These are phyloP conservation scores for Ochlodes sylvanus DNA, from an alignment of 2,888 invertebrate genomes.

Conservation along the genomic window DNA sequence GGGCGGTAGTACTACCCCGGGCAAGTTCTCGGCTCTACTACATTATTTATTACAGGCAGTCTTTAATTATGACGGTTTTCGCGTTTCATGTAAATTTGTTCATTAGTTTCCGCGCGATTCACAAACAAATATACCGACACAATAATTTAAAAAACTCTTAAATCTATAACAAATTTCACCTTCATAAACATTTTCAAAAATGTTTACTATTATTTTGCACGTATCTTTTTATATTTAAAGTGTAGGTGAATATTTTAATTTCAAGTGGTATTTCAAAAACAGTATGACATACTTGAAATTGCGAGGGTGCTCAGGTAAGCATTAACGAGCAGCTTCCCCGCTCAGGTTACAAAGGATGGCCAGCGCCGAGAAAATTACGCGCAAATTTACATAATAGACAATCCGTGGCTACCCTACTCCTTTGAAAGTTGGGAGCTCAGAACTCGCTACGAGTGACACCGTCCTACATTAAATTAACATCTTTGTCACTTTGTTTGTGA, in stretches of 20 bases:
- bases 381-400: conserved; percentile 84
- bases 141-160: no score
- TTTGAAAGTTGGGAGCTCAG: conserved; percentile 75
- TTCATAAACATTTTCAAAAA: no score
- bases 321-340: conserved; percentile 74
- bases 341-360: conserved; percentile 78
- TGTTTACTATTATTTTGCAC: no score
- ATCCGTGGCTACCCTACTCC: conserved; percentile 80
- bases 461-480: conserved; percentile 82
- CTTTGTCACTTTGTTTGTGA: conserved; percentile 77
- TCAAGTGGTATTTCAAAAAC: conserved; percentile 46
- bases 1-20: no score
- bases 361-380: conserved; percentile 78
- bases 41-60: no score
- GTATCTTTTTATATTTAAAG: background rate
- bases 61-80: no score
- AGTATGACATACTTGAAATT: conserved; percentile 58
- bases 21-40: no score
- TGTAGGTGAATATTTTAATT: background rate
- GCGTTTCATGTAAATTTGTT: no score
- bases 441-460: conserved; percentile 75
- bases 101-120: no score
- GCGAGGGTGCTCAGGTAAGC: conserved; percentile 66
- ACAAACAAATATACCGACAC: no score
- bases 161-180: no score